Percentiles rank a stretch among this genome's conserved stretches.
phyloP scores from a whole-genome alignment of 2,888 invertebrate genomes.

The Stenoptilia bipunctidactyla region DNA sequence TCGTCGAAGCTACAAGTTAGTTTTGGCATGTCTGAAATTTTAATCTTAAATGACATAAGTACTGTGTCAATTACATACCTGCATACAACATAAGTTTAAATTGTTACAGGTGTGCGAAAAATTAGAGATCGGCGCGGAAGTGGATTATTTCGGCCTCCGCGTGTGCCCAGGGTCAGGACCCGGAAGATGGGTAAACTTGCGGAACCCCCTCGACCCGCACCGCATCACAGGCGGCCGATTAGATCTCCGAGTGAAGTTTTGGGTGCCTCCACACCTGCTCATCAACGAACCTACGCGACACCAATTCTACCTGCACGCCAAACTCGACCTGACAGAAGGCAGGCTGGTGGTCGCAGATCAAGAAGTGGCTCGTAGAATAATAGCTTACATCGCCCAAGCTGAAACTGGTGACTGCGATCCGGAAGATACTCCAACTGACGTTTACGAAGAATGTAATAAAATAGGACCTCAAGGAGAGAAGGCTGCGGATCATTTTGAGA shows the following conservation, averaged over 20 bases:
- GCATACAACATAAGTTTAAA: too few relatives aligned
- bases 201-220: constrained; percentile 85
- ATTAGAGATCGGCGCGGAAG: constrained; percentile 85
- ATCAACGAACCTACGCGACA: constrained; percentile 89
- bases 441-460: constrained; percentile 75
- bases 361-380: constrained; percentile 77
- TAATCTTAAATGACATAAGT: too few relatives aligned
- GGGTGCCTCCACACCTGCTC: constrained; percentile 90
- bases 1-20: neutral
- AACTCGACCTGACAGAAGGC: constrained; percentile 80
- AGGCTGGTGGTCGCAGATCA: constrained; percentile 79
- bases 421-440: constrained; percentile 68
- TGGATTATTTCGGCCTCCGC: constrained; percentile 91
- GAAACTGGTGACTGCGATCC: constrained; percentile 80
- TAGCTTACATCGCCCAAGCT: constrained; percentile 83
- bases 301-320: constrained; percentile 88
- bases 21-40: too few relatives aligned
- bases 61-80: too few relatives aligned
- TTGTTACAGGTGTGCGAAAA: constrained; percentile 83
- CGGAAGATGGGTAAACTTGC: constrained; percentile 87
- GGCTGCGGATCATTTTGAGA: constrained; percentile 74
- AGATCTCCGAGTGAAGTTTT: constrained; percentile 86
- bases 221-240: constrained; percentile 76
- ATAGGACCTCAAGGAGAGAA: constrained; percentile 73
- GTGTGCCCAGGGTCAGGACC: constrained; percentile 72